These are phyloP conservation scores for Kryptolebias ocellatus DNA, from an alignment of 2,797 vertebrate genomes.

Conservation along the genomic window DNA sequence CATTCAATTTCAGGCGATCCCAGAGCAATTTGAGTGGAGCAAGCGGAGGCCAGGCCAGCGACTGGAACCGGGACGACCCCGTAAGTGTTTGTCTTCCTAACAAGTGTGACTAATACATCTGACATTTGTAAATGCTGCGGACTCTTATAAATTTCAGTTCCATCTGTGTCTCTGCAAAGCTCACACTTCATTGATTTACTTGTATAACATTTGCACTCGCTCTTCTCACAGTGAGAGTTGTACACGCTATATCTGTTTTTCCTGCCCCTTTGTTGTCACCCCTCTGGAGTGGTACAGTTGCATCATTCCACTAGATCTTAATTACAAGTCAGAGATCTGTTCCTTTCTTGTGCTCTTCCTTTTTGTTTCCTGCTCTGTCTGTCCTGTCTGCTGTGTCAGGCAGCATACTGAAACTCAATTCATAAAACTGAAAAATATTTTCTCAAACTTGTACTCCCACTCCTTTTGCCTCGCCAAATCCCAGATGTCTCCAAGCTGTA, in stretches of 20 bases:
- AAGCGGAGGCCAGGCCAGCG: conserved; percentile 84
- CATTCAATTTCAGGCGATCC: conserved; percentile 81
- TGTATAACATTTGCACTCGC: conserved; percentile 30
- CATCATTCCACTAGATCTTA: conserved; percentile 57
- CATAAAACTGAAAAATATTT: conserved; percentile 22
- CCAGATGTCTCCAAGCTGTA: conserved; percentile 80
- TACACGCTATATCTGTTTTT: conserved; percentile 26
- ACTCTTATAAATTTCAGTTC: conserved; percentile 31
- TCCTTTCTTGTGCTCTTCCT: conserved; percentile 11
- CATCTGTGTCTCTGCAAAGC: conserved; percentile 25
- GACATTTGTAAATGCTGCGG: conserved; percentile 44
- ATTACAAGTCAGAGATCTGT: conserved; percentile 68
- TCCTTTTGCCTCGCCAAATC: conserved; percentile 1
- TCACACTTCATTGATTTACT: conserved; percentile 45
- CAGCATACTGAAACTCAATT: conserved; percentile 34
- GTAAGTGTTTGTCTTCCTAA: conserved; percentile 78
- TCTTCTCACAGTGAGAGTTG: conserved; percentile 19
- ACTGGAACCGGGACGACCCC: conserved; percentile 91
- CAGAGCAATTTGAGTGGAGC: conserved; percentile 86
- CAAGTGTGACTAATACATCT: conserved; percentile 29
- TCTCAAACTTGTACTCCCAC: conserved; percentile 15
- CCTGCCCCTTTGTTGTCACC: conserved; percentile 13
- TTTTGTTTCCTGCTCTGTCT: conserved; percentile 14
- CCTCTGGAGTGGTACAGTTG: conserved; percentile 54
- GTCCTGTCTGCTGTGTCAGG: conserved; percentile 12